Conservation (phyloP, 1,140 invertebrate genomes). For the Bactericera cockerelli region DNA sequence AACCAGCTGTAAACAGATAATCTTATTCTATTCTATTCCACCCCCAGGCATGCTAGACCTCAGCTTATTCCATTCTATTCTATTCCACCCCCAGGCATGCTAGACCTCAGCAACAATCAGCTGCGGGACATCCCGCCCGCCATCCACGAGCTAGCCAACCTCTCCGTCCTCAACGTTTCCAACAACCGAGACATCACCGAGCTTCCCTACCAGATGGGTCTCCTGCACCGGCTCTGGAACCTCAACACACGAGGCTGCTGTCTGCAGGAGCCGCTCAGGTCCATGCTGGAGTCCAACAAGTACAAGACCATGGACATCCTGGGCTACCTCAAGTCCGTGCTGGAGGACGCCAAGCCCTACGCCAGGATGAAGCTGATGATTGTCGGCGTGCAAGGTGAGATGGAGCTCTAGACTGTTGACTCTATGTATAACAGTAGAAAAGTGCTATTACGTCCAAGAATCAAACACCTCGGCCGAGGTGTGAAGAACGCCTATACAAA, state of each 20-base stretch:
- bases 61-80: too few relatives aligned
- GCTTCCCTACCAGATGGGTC: slow-evolving; percentile 86
- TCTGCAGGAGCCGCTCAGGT: slow-evolving; percentile 73
- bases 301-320: slow-evolving; percentile 95
- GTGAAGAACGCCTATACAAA: too few relatives aligned
- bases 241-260: slow-evolving; percentile 81
- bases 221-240: slow-evolving; percentile 87
- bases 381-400: slow-evolving; percentile 77
- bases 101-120: slow-evolving; percentile 84
- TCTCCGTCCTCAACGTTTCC: slow-evolving; percentile 88
- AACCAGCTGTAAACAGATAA: too few relatives aligned
- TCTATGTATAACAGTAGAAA: slow-evolving; percentile 26
- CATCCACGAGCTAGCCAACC: slow-evolving; percentile 68
- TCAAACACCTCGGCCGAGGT: too few relatives aligned
- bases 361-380: slow-evolving; percentile 96
- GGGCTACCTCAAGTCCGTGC: slow-evolving; percentile 79
- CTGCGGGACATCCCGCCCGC: slow-evolving; percentile 63
- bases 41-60: too few relatives aligned
- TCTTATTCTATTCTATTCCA: too few relatives aligned
- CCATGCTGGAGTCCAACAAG: slow-evolving; percentile 82
- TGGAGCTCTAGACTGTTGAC: too few relatives aligned
- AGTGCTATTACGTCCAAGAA: too few relatives aligned
- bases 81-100: slow-evolving; percentile 48
- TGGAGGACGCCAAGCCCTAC: slow-evolving; percentile 84
- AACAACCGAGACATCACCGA: slow-evolving; percentile 63